Evolutionary conservation across 2,113 vertebrate species (phyloP).

Genomic region (Mixornis gularis): DNA sequence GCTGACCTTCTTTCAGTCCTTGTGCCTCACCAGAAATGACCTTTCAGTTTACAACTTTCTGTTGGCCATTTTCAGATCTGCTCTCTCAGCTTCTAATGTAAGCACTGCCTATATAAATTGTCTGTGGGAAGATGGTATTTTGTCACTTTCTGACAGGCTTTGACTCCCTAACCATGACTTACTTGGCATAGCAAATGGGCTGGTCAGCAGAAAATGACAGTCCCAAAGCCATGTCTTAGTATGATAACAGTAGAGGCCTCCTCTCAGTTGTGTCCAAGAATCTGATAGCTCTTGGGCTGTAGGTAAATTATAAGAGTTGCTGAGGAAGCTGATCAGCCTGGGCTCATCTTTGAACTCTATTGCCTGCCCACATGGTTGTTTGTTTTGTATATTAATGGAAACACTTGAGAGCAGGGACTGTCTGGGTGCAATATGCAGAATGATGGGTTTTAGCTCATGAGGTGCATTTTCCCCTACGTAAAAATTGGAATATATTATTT

Average conservation of each 20-base stretch:
- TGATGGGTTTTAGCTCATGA: background rate
- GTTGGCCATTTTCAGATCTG: constrained; percentile 65
- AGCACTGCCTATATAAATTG: background rate
- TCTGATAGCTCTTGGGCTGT: background rate
- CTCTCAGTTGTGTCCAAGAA: background rate
- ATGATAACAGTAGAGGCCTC: background rate
- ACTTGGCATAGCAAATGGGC: background rate
- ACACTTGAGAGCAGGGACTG: background rate
- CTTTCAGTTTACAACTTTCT: constrained; percentile 63
- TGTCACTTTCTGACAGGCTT: background rate
- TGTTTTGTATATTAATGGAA: background rate
- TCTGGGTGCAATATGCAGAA: rapidly evolving
- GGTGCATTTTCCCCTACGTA: background rate
- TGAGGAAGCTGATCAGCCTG: background rate
- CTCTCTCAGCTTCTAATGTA: constrained; percentile 23
- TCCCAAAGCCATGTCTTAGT: background rate
- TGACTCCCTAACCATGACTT: background rate
- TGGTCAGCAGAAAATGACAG: background rate
- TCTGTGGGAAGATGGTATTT: background rate
- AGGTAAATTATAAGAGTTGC: background rate
- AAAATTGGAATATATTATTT: background rate
- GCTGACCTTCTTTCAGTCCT: constrained; percentile 38
- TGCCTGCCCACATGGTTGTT: background rate
- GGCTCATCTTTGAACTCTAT: background rate
- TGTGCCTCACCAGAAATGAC: constrained; percentile 41